Evolutionary conservation across 2,888 invertebrate species (phyloP).

Genomic region (Drosophila buzzatii): DNA sequence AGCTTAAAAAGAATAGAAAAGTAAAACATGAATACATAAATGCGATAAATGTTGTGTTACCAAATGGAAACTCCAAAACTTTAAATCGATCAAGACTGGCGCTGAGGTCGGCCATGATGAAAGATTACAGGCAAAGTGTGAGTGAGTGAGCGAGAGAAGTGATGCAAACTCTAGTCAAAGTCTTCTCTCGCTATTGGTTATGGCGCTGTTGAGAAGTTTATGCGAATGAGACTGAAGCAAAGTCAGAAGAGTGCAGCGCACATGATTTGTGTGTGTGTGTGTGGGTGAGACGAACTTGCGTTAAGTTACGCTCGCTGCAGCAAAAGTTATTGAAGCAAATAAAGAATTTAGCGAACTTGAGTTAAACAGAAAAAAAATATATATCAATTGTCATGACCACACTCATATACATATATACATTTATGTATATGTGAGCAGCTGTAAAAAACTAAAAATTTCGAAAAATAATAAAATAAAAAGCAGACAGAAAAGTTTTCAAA

Average conservation of each 20-base stretch:
- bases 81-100: too few species aligned
- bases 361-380: background rate
- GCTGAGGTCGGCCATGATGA: background rate
- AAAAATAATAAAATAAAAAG: background rate
- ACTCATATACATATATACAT: background rate
- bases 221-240: background rate
- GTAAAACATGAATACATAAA: too few species aligned
- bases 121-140: background rate
- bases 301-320: background rate
- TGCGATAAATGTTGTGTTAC: too few species aligned
- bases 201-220: background rate
- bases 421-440: background rate
- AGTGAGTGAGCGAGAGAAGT: background rate
- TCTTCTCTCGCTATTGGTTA: background rate
- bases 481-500: conserved; percentile 5
- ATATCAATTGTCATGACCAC: background rate
- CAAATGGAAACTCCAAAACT: too few species aligned
- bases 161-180: background rate
- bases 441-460: background rate
- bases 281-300: background rate
- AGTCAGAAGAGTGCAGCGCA: background rate
- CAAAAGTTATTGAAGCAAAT: background rate
- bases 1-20: too few species aligned
- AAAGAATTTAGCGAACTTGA: background rate
- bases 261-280: background rate